Percentiles rank a stretch among this genome's conserved stretches.
phyloP scores from a whole-genome alignment of 2,888 invertebrate species.

The Petrolisthes manimaculis region DNA sequence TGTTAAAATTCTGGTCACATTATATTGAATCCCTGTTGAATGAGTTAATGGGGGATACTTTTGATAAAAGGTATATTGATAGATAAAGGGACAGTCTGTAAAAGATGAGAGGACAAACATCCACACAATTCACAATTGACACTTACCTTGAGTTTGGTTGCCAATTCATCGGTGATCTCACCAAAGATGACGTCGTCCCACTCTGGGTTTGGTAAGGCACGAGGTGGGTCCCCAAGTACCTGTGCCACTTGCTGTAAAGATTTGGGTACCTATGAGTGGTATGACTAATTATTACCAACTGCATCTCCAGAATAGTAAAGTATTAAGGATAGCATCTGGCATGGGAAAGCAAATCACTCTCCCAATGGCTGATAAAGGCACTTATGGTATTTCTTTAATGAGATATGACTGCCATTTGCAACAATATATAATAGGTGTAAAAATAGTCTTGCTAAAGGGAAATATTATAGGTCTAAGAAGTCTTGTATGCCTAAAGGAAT shows the following conservation, averaged over 20 bases:
- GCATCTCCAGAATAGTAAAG: no score
- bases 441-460: no score
- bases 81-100: neutral
- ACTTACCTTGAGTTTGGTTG: constrained; percentile 30
- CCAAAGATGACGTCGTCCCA: constrained; percentile 64
- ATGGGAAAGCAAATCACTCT: no score
- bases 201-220: constrained; percentile 67
- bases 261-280: neutral
- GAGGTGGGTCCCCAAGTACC: constrained; percentile 68
- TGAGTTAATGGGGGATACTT: neutral
- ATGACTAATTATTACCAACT: no score
- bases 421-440: no score
- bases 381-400: no score
- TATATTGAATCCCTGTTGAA: neutral
- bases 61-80: neutral
- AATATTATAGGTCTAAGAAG: no score
- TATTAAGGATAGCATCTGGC: no score
- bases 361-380: no score
- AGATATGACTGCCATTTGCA: no score
- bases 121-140: neutral
- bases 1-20: no score
- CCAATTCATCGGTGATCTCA: constrained; percentile 61
- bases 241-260: constrained; percentile 67
- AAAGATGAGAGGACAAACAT: neutral
- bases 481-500: no score